Evolutionary conservation across 2,888 invertebrate species (phyloP).

Genomic region (Aleiodes testaceus): DNA sequence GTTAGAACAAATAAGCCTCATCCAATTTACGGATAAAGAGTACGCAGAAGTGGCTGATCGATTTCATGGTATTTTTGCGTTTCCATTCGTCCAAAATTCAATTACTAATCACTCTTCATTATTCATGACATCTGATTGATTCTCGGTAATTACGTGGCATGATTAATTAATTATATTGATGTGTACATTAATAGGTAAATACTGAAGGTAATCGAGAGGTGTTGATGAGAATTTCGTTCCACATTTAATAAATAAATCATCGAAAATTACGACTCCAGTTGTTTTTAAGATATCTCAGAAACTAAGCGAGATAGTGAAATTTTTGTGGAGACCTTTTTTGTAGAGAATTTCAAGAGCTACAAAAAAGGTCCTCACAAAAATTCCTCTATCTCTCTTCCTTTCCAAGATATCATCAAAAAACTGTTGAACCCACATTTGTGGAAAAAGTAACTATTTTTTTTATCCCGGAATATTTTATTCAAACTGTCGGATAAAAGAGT

Average conservation of each 20-base stretch:
- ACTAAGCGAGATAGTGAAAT: no score
- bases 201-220: neutral
- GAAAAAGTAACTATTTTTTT: neutral
- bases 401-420: no score
- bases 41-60: neutral
- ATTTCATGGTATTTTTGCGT: constrained; percentile 12
- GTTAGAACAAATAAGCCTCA: neutral
- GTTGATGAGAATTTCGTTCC: neutral
- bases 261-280: no score
- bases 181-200: neutral
- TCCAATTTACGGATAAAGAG: neutral
- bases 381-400: no score
- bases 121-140: constrained; percentile 20
- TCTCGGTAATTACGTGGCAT: constrained; percentile 11
- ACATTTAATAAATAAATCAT: neutral
- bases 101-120: constrained; percentile 22
- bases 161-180: constrained; percentile 15
- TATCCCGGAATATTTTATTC: neutral
- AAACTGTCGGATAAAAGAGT: neutral
- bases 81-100: constrained; percentile 13
- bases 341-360: no score
- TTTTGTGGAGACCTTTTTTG: no score
- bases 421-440: no score
- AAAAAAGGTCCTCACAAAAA: no score
- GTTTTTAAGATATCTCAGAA: constrained; percentile 1